These are phyloP conservation scores for Meriones psammophilus DNA, from an alignment of 2,797 vertebrate genomes.

Conservation along the genomic window DNA sequence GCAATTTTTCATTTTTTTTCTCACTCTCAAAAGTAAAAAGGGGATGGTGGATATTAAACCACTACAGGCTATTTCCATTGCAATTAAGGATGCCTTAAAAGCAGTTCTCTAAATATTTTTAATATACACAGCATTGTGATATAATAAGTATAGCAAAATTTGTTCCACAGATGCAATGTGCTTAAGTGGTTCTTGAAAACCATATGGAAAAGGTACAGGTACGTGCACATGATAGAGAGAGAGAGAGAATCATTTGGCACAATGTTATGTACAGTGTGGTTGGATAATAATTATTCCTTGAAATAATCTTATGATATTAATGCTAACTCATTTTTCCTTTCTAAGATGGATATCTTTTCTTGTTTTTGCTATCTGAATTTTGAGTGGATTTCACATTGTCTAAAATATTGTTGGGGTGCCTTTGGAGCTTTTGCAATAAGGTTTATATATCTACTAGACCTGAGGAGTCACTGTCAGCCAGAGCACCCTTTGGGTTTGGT, in stretches of 20 bases:
- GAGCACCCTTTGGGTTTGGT: not conserved
- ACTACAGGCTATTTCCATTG: constrained; percentile 78
- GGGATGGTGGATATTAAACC: constrained; percentile 69
- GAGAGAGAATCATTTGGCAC: too few relatives aligned
- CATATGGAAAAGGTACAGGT: not conserved
- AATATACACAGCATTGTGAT: constrained; percentile 56
- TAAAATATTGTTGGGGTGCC: not conserved
- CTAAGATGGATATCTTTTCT: not conserved
- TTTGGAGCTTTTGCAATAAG: not conserved
- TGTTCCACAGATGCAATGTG: not conserved
- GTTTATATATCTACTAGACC: not conserved
- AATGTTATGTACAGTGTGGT: not conserved
- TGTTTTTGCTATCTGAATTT: not conserved
- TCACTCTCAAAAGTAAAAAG: constrained; percentile 73
- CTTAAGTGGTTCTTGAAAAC: not conserved
- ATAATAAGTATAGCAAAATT: not conserved
- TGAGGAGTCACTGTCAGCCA: not conserved
- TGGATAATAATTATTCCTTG: not conserved
- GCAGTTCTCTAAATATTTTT: constrained; percentile 83
- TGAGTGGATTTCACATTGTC: not conserved
- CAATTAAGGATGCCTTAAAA: constrained; percentile 79
- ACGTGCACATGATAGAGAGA: too few relatives aligned
- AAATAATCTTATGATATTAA: not conserved
- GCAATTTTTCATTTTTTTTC: constrained; percentile 71
- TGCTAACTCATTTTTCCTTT: not conserved